Percentiles rank a stretch among this genome's conserved stretches.
Evolutionary conservation across 2,888 invertebrate species (phyloP).

Genomic region (Lypha dubia): DNA sequence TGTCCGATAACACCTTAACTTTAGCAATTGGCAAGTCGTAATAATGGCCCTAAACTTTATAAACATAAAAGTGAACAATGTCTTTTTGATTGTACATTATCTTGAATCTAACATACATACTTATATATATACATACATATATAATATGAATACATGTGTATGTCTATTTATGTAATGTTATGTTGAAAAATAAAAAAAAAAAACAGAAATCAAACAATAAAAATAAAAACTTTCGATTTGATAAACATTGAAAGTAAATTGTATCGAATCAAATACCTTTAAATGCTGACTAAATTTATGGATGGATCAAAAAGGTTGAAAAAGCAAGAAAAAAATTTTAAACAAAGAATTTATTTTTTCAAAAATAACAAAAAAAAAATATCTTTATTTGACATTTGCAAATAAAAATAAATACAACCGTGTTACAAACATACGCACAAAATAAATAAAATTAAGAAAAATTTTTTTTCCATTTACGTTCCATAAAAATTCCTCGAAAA

Average conservation of each 20-base stretch:
- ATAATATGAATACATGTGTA: too few species aligned
- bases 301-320: slow-evolving; percentile 4
- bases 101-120: slow-evolving; percentile 39
- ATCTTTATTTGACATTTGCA: slow-evolving; percentile 49
- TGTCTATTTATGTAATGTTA: slow-evolving; percentile 23
- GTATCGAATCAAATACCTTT: slow-evolving; percentile 56
- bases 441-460: slow-evolving; percentile 18
- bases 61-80: slow-evolving; percentile 55
- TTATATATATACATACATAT: too few species aligned
- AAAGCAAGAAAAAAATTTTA: slow-evolving; percentile 11
- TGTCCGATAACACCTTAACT: too few species aligned
- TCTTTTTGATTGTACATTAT: slow-evolving; percentile 52
- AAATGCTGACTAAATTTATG: slow-evolving; percentile 41
- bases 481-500: slow-evolving; percentile 54
- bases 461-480: slow-evolving; percentile 27
- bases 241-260: slow-evolving; percentile 71
- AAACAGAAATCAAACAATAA: slow-evolving; percentile 39
- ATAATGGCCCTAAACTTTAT: too few species aligned
- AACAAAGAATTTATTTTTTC: slow-evolving; percentile 4
- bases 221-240: slow-evolving; percentile 75
- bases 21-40: too few species aligned
- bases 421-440: neutral
- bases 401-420: slow-evolving; percentile 39
- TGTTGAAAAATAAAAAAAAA: slow-evolving; percentile 39
- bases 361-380: slow-evolving; percentile 9